Evolutionary conservation across 2,888 invertebrate genomes (phyloP).

Genomic region (Branchellion lobata): DNA sequence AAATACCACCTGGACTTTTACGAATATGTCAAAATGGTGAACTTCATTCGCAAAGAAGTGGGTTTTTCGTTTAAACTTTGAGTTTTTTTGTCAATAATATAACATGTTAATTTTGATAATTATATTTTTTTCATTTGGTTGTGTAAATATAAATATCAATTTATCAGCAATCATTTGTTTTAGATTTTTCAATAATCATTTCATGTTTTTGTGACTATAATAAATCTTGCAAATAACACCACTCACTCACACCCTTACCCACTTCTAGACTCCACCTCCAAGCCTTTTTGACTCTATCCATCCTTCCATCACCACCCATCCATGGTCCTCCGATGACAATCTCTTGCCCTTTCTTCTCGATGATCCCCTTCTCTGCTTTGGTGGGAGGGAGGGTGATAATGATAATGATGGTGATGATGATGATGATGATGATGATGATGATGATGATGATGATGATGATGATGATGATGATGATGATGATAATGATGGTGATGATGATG

Average conservation of each 20-base stretch:
- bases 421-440: conserved; percentile 29
- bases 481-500: conserved; percentile 19
- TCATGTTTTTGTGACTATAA: too few species aligned
- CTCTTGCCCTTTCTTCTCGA: conserved; percentile 50
- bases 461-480: not conserved
- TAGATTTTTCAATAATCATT: not conserved
- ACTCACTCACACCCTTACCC: too few species aligned
- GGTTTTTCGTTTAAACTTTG: conserved; percentile 25
- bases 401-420: conserved; percentile 20
- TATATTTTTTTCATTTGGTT: not conserved
- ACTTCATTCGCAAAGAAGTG: conserved; percentile 58
- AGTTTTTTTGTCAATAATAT: too few species aligned
- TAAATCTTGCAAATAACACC: too few species aligned
- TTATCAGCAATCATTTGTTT: conserved; percentile 9
- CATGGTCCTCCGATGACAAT: conserved; percentile 49
- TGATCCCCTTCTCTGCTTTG: conserved; percentile 52
- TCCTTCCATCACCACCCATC: not conserved
- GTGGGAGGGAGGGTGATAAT: conserved; percentile 36
- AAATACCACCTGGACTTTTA: conserved; percentile 56
- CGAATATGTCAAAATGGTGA: conserved; percentile 60
- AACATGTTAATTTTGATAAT: conserved; percentile 18
- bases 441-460: not conserved
- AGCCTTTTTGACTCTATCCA: not conserved
- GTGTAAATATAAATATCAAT: not conserved
- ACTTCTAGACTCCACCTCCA: not conserved